Evolutionary conservation across 2,888 invertebrate genomes (phyloP).

Genomic region (Autographa gamma): DNA sequence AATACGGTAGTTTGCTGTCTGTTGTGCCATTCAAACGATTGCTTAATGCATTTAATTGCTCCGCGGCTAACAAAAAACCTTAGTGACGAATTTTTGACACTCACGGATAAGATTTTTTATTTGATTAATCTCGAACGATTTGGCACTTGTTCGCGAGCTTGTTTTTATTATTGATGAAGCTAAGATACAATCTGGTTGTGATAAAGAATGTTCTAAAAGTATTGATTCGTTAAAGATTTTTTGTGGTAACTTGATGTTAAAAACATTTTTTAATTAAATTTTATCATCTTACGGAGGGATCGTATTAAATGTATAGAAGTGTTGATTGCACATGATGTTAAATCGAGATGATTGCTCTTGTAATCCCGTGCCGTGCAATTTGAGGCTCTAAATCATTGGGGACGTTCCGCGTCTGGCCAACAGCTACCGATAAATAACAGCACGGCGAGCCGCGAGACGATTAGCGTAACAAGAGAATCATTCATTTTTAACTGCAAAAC

Average conservation of each 20-base stretch:
- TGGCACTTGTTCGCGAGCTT: slow-evolving; percentile 49
- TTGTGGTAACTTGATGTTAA: slow-evolving; percentile 18
- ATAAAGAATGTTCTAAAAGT: slow-evolving; percentile 34
- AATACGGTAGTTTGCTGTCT: slow-evolving; percentile 86
- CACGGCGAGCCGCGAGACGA: slow-evolving; percentile 70
- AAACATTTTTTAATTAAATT: slow-evolving; percentile 45
- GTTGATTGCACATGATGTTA: slow-evolving; percentile 73
- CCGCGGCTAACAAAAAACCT: slow-evolving; percentile 66
- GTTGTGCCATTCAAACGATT: slow-evolving; percentile 79
- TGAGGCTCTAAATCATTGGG: slow-evolving; percentile 85
- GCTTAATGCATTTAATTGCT: slow-evolving; percentile 83
- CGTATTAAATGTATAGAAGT: slow-evolving; percentile 51
- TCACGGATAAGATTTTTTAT: slow-evolving; percentile 57
- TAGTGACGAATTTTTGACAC: slow-evolving; percentile 63
- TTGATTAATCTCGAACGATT: slow-evolving; percentile 58
- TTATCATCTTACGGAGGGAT: slow-evolving; percentile 6
- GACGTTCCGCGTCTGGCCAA: slow-evolving; percentile 66
- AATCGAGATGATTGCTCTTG: slow-evolving; percentile 73
- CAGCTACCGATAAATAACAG: slow-evolving; percentile 87
- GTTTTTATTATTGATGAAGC: slow-evolving; percentile 41
- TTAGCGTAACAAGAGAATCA: slow-evolving; percentile 83
- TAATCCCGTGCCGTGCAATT: slow-evolving; percentile 82
- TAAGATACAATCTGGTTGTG: slow-evolving; percentile 46
- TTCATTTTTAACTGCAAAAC: slow-evolving; percentile 71
- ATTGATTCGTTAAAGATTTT: slow-evolving; percentile 42